Percentiles rank a stretch among this genome's conserved stretches.
Evolutionary conservation across 37 sponge, comb jelly and placozoan species (phyloP).

Genomic region (Ephydatia muelleri): DNA sequence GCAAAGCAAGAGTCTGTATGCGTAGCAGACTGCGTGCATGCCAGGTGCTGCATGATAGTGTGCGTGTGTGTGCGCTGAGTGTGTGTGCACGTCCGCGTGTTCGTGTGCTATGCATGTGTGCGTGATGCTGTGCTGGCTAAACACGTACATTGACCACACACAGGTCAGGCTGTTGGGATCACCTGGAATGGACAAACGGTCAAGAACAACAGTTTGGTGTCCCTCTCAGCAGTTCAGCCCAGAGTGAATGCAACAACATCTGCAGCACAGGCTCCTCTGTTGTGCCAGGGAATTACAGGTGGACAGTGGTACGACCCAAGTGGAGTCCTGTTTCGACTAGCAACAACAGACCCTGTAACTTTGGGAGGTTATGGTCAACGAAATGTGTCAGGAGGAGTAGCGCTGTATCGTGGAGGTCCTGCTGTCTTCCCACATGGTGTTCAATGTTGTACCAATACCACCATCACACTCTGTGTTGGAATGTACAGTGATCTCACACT

Average conservation of each 20-base stretch:
- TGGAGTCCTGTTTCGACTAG: neutral
- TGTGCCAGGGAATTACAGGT: neutral
- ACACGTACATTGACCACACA: neutral
- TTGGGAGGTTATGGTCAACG: neutral
- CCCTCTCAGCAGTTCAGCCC: neutral
- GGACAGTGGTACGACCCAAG: neutral
- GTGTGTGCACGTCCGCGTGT: no score
- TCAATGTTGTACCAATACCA: neutral
- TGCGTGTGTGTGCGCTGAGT: no score
- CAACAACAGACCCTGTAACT: neutral
- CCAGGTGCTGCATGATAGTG: no score
- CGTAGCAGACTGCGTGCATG: no score
- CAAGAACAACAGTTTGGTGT: neutral
- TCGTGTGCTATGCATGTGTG: no score
- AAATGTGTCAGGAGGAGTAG: neutral
- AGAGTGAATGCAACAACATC: neutral
- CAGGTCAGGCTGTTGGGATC: neutral
- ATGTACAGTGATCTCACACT: neutral
- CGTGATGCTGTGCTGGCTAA: no score
- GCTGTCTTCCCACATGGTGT: neutral
- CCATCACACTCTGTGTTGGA: conserved; percentile 1
- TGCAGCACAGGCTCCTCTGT: neutral
- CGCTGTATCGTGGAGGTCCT: neutral
- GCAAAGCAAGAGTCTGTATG: no score
- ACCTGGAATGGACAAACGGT: neutral